These are phyloP conservation scores for Thalpophila matura DNA, from an alignment of 2,888 invertebrate genomes.

Conservation along the genomic window DNA sequence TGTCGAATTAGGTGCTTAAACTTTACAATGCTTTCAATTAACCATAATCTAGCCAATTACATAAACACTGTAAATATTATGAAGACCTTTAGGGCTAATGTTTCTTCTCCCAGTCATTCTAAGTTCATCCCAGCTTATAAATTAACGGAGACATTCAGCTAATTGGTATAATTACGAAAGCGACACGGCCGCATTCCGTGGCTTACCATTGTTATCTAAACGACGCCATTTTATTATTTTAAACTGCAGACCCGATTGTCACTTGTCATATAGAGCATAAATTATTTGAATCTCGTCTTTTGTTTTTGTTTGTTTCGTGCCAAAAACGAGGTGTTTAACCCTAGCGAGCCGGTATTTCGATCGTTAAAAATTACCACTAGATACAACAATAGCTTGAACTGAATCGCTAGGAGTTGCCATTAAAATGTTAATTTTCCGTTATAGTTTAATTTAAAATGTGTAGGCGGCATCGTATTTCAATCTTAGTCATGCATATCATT, in stretches of 20 bases:
- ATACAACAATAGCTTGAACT: slow-evolving; percentile 36
- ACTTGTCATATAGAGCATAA: slow-evolving; percentile 71
- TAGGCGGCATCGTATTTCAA: slow-evolving; percentile 2
- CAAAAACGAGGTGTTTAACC: slow-evolving; percentile 51
- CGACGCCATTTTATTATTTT: slow-evolving; percentile 67
- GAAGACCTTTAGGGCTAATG: slow-evolving; percentile 40
- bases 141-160: slow-evolving; percentile 81
- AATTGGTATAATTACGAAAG: slow-evolving; percentile 83
- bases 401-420: slow-evolving; percentile 34
- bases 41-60: background rate
- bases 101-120: slow-evolving; percentile 54
- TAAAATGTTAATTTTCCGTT: slow-evolving; percentile 43
- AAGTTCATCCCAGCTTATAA: slow-evolving; percentile 72
- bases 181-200: slow-evolving; percentile 79
- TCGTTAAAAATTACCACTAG: slow-evolving; percentile 21
- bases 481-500: slow-evolving; percentile 23
- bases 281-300: slow-evolving; percentile 60
- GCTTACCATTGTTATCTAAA: slow-evolving; percentile 67
- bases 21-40: background rate
- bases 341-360: slow-evolving; percentile 23
- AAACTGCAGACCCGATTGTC: slow-evolving; percentile 64
- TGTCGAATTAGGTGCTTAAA: background rate
- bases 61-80: background rate
- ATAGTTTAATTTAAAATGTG: slow-evolving; percentile 23
- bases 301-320: slow-evolving; percentile 36